Evolutionary conservation across 2,113 vertebrate genomes (phyloP).

Genomic region (Hippocampus barbouri): DNA sequence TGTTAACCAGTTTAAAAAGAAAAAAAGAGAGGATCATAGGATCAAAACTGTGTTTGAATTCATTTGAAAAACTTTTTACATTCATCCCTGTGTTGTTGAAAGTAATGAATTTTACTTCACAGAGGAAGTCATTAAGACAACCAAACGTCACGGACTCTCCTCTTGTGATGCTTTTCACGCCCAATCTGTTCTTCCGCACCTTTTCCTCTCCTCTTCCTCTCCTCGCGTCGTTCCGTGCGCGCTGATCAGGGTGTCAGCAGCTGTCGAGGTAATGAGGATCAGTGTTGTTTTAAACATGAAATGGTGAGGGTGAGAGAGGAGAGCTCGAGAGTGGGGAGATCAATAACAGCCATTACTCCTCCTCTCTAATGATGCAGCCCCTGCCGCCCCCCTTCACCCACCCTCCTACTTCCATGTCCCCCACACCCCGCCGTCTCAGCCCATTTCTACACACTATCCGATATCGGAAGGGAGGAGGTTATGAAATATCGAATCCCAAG

Average conservation of each 20-base stretch:
- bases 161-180: slow-evolving; percentile 17
- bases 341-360: slow-evolving; percentile 77
- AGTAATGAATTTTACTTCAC: slow-evolving; percentile 59
- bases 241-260: slow-evolving; percentile 51
- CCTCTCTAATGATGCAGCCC: slow-evolving; percentile 70
- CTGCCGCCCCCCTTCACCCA: slow-evolving; percentile 13
- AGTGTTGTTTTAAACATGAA: slow-evolving; percentile 82
- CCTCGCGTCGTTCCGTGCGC: slow-evolving; percentile 27
- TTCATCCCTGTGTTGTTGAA: slow-evolving; percentile 55
- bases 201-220: slow-evolving; percentile 1
- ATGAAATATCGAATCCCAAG: slow-evolving; percentile 78
- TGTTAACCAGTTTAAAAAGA: slow-evolving; percentile 55
- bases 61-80: slow-evolving; percentile 36
- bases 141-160: slow-evolving; percentile 37
- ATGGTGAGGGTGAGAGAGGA: slow-evolving; percentile 62
- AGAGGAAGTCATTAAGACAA: slow-evolving; percentile 39
- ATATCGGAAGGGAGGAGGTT: slow-evolving; percentile 76
- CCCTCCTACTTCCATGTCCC: slow-evolving; percentile 5
- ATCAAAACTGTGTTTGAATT: slow-evolving; percentile 51
- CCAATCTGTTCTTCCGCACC: neutral
- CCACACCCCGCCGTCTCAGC: slow-evolving; percentile 58
- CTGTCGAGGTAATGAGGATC: slow-evolving; percentile 74
- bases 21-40: slow-evolving; percentile 52
- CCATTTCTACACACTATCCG: slow-evolving; percentile 67
- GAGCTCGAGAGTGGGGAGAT: slow-evolving; percentile 66